phyloP scores from a whole-genome alignment of 2,888 invertebrate species.

The Caenorhabditis uteleia region DNA sequence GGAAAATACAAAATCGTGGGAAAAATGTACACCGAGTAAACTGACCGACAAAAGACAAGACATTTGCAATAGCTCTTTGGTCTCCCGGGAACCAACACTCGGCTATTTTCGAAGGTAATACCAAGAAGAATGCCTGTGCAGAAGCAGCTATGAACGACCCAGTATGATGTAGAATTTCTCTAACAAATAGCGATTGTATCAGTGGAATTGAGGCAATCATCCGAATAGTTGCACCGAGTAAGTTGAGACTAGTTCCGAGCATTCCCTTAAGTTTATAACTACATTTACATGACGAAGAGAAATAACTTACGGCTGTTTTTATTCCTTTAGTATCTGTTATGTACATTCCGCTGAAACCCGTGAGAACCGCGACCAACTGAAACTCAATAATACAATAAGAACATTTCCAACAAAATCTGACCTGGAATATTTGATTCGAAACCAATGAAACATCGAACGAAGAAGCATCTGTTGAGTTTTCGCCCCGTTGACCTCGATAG shows the following conservation, averaged over 20 bases:
- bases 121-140: slow-evolving; percentile 65
- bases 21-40: not conserved
- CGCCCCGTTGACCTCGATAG: slow-evolving; percentile 43
- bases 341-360: slow-evolving; percentile 64
- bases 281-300: not conserved
- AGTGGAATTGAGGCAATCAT: slow-evolving; percentile 34
- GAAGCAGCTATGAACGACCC: slow-evolving; percentile 60
- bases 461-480: slow-evolving; percentile 9
- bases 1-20: slow-evolving; percentile 13
- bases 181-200: slow-evolving; percentile 15
- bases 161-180: slow-evolving; percentile 30
- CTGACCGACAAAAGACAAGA: slow-evolving; percentile 62
- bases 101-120: slow-evolving; percentile 62
- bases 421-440: slow-evolving; percentile 62
- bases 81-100: slow-evolving; percentile 66
- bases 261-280: slow-evolving; percentile 15
- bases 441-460: slow-evolving; percentile 52
- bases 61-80: slow-evolving; percentile 66
- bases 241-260: slow-evolving; percentile 34
- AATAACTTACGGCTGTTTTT: slow-evolving; percentile 50
- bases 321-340: slow-evolving; percentile 69
- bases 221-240: slow-evolving; percentile 37
- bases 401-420: slow-evolving; percentile 2
- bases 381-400: not conserved
- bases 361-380: slow-evolving; percentile 61